Base-by-base conservation (phyloP, 2,797 vertebrate genomes). In the Philypnodon macrostomus region DNA sequence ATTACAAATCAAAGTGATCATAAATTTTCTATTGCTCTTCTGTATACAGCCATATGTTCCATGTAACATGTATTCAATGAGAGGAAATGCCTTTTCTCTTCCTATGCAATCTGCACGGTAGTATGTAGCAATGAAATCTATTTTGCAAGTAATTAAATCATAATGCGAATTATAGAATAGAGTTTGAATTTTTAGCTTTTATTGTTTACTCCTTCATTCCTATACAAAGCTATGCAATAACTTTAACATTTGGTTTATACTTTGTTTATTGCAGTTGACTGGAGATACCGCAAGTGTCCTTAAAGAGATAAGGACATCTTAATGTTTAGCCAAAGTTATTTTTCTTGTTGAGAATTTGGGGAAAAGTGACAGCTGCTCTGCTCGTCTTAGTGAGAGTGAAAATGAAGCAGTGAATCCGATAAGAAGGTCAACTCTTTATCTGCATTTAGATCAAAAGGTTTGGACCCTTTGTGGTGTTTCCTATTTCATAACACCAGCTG, bases 391-490 rank as follows among this genome's bases (percentile, higher is more conserved):
- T 14, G 41, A 6, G 11, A 4, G 7, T 17, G 13, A 13, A 40
- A 32, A 27, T 39, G n/a, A 36, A 24, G 41, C 2, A 32, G 38
- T 47, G 45, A 7, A 14, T 5, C 1, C 1, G 14, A 17, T 35
- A 40, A 47, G 19, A 31, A 12, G 8, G 15, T 15, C 18, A 23
- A n/a, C 5, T 19, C 30, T 63, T 4, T 50, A 9, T 40, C 31
- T 23, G 42, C 7, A 6, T 36, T 48, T 42, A 31, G 29, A 58
- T 51, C 15, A 58, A 68, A 63, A 46, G 55, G 24, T 58, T 24
- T 35, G 8, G 15, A 47, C 55, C 47, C 51, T 58, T 29, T 15
- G 15, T 42, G 5, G 5, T 36, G 24, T 42, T 7, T 45, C 12
- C 19, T 38, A 32, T 41, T 57, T 68, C 42, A 30, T 54, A 49